These are phyloP conservation scores for Whitmania pigra DNA, from an alignment of 1,140 invertebrate genomes.

Conservation along the genomic window DNA sequence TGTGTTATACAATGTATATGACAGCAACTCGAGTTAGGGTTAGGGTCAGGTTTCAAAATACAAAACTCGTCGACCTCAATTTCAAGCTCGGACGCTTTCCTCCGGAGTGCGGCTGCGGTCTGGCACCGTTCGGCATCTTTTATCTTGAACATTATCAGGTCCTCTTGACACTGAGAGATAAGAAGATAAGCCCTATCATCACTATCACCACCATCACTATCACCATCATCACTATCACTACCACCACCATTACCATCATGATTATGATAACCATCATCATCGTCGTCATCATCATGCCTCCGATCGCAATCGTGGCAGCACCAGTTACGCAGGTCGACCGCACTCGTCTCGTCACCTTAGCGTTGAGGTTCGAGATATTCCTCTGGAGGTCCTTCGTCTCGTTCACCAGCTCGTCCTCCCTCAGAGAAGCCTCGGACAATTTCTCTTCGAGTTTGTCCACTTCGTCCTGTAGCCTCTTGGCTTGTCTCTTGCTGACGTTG, in stretches of 20 bases:
- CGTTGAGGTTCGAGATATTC: constrained; percentile 73
- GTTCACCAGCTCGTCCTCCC: constrained; percentile 61
- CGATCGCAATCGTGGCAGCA: neutral
- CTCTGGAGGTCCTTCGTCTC: constrained; percentile 71
- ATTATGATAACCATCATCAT: too few relatives aligned
- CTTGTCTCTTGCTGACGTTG: constrained; percentile 83
- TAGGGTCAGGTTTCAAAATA: neutral
- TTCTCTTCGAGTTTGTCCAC: constrained; percentile 65
- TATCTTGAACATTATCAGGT: constrained; percentile 82
- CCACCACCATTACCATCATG: too few relatives aligned
- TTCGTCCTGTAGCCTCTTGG: constrained; percentile 83
- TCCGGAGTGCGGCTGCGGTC: constrained; percentile 76
- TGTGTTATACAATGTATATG: too few relatives aligned
- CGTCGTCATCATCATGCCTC: neutral
- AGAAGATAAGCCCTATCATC: neutral
- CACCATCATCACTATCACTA: too few relatives aligned
- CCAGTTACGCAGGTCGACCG: neutral
- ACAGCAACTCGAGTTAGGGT: too few relatives aligned
- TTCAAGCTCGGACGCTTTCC: constrained; percentile 83
- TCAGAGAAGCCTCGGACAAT: constrained; percentile 56
- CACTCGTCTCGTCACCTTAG: constrained; percentile 57
- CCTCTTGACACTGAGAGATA: constrained; percentile 64
- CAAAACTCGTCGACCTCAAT: constrained; percentile 30
- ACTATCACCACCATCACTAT: neutral
- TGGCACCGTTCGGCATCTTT: constrained; percentile 85